phyloP scores from a whole-genome alignment of 2,888 invertebrate species.

The Mythimna albipuncta region DNA sequence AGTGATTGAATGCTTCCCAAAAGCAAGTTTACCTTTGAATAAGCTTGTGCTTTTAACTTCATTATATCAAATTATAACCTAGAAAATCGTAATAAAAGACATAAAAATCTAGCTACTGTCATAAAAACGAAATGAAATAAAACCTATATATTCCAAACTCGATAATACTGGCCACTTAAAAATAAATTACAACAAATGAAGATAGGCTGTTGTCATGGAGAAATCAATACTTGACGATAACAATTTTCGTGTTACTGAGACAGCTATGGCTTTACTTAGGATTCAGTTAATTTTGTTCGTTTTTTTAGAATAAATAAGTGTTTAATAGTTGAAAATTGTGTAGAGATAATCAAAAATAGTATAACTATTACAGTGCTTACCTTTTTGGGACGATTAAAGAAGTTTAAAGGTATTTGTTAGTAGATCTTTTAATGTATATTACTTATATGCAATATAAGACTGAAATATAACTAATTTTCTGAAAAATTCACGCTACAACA shows the following conservation, averaged over 20 bases:
- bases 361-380: conserved; percentile 43
- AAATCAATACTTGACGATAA: conserved; percentile 71
- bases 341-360: conserved; percentile 45
- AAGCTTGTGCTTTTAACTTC: conserved; percentile 82
- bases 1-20: conserved; percentile 44
- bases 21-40: conserved; percentile 75
- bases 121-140: conserved; percentile 11
- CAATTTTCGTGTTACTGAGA: conserved; percentile 53
- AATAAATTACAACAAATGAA: conserved; percentile 67
- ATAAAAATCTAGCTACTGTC: conserved; percentile 34
- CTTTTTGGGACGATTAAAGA: conserved; percentile 31
- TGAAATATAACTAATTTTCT: background rate
- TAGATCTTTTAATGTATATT: background rate
- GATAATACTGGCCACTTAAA: conserved; percentile 54
- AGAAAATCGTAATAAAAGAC: conserved; percentile 61
- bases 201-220: conserved; percentile 75
- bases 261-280: conserved; percentile 40
- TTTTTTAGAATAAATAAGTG: conserved; percentile 53
- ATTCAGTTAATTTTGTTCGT: conserved; percentile 56
- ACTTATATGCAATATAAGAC: background rate
- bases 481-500: background rate
- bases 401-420: conserved; percentile 30
- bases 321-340: conserved; percentile 42
- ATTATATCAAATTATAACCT: conserved; percentile 76
- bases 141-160: conserved; percentile 16